phyloP scores from a whole-genome alignment of 1,140 invertebrate genomes.

The Aphelinus atriplicis region DNA sequence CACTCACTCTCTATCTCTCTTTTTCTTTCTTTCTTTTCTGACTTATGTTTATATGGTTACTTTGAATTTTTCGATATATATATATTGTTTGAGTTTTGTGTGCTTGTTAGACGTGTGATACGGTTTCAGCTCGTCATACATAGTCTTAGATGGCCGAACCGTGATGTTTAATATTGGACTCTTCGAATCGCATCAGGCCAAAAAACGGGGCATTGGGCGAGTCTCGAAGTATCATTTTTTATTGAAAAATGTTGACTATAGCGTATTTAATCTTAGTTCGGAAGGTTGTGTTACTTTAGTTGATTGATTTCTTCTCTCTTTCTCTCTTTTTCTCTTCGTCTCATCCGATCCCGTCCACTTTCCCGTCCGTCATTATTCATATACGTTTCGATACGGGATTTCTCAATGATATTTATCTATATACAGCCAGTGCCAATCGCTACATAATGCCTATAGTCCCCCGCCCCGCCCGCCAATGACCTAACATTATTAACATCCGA shows the following conservation, averaged over 20 bases:
- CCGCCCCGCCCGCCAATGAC: not conserved
- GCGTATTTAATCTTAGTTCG: no score
- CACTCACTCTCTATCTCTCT: no score
- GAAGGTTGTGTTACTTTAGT: not conserved
- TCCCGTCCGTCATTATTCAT: not conserved
- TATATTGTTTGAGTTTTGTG: slow-evolving; percentile 7
- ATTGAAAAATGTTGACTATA: no score
- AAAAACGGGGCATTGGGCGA: no score
- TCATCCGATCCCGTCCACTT: not conserved
- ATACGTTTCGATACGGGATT: not conserved
- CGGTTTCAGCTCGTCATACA: not conserved
- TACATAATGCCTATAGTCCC: slow-evolving; percentile 18
- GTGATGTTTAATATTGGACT: no score
- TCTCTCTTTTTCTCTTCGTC: not conserved
- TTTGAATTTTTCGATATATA: not conserved
- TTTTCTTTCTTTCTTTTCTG: no score
- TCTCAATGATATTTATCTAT: not conserved
- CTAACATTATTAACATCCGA: slow-evolving; percentile 34
- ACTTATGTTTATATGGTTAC: no score
- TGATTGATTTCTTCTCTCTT: slow-evolving; percentile 12
- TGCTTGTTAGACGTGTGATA: slow-evolving; percentile 8
- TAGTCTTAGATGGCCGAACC: no score
- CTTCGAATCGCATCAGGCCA: no score
- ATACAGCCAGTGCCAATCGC: slow-evolving; percentile 14
- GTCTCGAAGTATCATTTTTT: no score